Conservation (phyloP, 2,113 vertebrate species). For the Aptenodytes patagonicus region DNA sequence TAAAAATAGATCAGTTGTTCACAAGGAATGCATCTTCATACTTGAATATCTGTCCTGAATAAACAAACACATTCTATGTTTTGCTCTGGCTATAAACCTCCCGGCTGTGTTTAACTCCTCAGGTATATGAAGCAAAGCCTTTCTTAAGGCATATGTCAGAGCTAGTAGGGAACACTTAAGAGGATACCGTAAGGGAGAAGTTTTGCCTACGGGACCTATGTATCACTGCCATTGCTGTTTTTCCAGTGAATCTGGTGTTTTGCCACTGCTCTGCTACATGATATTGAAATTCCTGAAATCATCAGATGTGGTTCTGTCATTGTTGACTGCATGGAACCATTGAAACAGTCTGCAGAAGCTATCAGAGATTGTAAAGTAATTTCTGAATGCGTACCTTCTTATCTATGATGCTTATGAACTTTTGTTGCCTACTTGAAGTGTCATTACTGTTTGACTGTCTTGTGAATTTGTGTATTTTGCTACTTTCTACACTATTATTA, state of each 20-base stretch:
- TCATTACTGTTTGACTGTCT: not conserved
- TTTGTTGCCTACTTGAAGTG: not conserved
- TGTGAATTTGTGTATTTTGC: not conserved
- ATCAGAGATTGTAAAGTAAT: not conserved
- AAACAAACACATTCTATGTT: not conserved
- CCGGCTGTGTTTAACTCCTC: not conserved
- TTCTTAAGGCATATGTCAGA: not conserved
- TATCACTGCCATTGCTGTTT: not conserved
- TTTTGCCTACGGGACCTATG: not conserved
- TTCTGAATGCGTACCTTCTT: not conserved
- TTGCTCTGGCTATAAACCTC: not conserved
- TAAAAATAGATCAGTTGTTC: not conserved
- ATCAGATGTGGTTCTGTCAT: not conserved
- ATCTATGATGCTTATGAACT: not conserved
- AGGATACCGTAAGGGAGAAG: not conserved
- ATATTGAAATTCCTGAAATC: not conserved
- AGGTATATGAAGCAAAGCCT: not conserved
- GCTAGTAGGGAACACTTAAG: not conserved
- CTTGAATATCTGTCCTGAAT: not conserved
- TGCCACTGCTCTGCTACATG: not conserved
- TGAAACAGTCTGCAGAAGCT: not conserved
- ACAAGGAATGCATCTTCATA: not conserved
- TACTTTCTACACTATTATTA: not conserved
- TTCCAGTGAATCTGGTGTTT: not conserved
- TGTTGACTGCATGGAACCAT: not conserved